These are phyloP conservation scores for Microctenopoma lineatum DNA, from an alignment of 2,797 vertebrate species.

Conservation along the genomic window DNA sequence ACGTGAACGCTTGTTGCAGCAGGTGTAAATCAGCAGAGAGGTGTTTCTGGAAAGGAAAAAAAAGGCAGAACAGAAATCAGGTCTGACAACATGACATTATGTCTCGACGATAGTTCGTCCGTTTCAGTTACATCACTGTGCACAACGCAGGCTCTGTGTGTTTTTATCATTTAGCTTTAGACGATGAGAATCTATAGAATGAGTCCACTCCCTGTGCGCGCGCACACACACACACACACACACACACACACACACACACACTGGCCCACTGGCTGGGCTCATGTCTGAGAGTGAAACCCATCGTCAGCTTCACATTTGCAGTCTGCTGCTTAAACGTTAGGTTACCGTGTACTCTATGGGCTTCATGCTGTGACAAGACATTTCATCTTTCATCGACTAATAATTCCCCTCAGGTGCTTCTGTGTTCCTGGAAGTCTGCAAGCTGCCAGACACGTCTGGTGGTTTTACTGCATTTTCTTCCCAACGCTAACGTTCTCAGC, in stretches of 20 bases:
- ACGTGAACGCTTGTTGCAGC: not conserved
- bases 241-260: too few species aligned
- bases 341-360: too few species aligned
- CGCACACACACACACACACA: constrained; percentile 2
- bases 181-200: not conserved
- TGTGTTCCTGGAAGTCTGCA: constrained; percentile 1
- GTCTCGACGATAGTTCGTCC: not conserved
- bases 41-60: not conserved
- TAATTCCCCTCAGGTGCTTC: constrained; percentile 8
- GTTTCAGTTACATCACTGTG: not conserved
- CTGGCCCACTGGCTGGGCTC: too few species aligned
- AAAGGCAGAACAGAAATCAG: not conserved
- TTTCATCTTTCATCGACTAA: not conserved
- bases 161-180: not conserved
- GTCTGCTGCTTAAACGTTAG: not conserved
- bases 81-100: not conserved
- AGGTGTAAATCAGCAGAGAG: not conserved
- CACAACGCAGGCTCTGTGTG: too few species aligned
- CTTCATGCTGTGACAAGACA: not conserved
- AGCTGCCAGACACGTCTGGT: not conserved
- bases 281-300: too few species aligned
- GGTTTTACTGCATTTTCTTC: not conserved
- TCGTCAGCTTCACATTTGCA: not conserved
- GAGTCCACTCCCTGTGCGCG: not conserved
- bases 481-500: not conserved